Base-by-base conservation (phyloP, 2,888 invertebrate species). In the Synanthedon vespiformis region DNA sequence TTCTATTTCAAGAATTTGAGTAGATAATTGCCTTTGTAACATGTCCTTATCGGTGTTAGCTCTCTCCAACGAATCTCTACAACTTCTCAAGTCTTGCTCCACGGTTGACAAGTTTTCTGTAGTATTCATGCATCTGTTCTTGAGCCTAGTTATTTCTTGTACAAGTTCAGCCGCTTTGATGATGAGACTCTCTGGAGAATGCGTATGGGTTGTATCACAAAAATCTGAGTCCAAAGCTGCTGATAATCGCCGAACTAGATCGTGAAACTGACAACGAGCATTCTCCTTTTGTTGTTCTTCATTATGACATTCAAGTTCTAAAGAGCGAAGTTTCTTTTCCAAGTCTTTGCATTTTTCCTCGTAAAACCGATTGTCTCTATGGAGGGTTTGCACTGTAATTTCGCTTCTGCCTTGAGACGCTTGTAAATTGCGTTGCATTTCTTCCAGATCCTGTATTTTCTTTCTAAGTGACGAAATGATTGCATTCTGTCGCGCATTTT, bases 401-500 rank as follows among this genome's bases (percentile, higher is more conserved):
- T 95, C 95, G 57, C 87, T 89, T 58, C 93, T 83, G 1, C 91
- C 90, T 56, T 90, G 90, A 0, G 78, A 66, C 8, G 84, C 68
- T 61, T 92, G 92, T 13, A 94, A 83, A 62, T 89, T 90, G 49
- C 94, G 89, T 68, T 95, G 94, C 52, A 92, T 88, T 64, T 94
- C 94, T 70, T 95, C 95, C 47, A 94, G 81, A 57, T 94, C 93
- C 79, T 93, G 89, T 48, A 95, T 90, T 55, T 95, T 91, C 72
- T 93, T 93, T 70, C 93, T 93, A 51, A 95, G 88, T 0, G 95
- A 95, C 3, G 90, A 90, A 60, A 95, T 93, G 49, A 95, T 89
- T 0, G 95, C 92, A 64, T 92, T 93, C 74, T 95, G 95, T 41
- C 95, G 88, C 1, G 95, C 95, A 50, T 94, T 90, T 75, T 95